These are phyloP conservation scores for Zaprionus lachaisei DNA, from an alignment of 1,140 invertebrate species.

Conservation along the genomic window DNA sequence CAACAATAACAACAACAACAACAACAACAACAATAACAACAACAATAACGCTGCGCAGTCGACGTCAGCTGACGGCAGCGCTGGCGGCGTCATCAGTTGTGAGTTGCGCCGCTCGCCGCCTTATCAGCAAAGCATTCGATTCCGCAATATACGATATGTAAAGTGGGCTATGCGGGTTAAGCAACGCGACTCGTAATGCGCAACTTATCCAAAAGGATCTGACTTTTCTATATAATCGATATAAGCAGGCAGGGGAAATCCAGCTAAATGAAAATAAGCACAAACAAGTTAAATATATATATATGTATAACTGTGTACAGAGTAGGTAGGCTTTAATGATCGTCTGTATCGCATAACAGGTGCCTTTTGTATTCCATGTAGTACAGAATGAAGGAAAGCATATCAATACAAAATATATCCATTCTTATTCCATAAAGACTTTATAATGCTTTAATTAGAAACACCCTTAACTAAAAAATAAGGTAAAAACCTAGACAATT, in stretches of 20 bases:
- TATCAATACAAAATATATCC: no score
- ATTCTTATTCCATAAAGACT: no score
- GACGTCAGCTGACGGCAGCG: neutral
- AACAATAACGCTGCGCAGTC: neutral
- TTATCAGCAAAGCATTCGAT: conserved; percentile 61
- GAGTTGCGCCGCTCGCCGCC: conserved; percentile 14
- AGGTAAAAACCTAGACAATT: no score
- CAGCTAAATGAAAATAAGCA: no score
- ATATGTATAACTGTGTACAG: no score
- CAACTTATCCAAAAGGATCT: neutral
- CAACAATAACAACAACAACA: neutral
- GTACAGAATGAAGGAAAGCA: no score
- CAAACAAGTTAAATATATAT: no score
- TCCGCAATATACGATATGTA: conserved; percentile 3
- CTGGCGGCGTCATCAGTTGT: conserved; percentile 11
- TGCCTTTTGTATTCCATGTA: no score
- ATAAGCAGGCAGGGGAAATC: neutral
- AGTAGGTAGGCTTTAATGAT: no score
- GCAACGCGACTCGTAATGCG: neutral
- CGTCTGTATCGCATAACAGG: no score
- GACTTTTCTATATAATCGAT: neutral
- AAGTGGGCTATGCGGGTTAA: neutral
- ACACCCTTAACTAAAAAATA: no score
- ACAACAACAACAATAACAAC: neutral
- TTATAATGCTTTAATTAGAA: no score